Base-by-base conservation (phyloP, 2,888 invertebrate genomes). In the Heptascelio sp. region DNA sequence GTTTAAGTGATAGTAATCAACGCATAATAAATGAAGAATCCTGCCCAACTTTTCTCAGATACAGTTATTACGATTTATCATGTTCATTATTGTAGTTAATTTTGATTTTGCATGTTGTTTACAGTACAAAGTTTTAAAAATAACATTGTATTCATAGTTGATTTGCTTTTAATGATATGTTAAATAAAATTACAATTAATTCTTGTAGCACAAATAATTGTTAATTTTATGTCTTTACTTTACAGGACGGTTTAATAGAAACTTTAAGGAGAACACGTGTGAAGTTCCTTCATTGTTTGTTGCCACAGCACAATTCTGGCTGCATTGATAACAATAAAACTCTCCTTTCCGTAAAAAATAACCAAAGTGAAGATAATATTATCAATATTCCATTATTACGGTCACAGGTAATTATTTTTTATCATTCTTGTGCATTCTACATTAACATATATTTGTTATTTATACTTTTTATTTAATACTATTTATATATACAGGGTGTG, bases 231-330 rank as follows among this genome's bases (percentile, higher is more conserved):
- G n/a, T n/a, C n/a, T 46, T 4, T 67, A 40, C 49, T 70, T 93
- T 93, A 9, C 92, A 97, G 97, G 99, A 99, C 93, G 98, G 98
- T 40, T 95, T 99, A 6, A 96, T 99, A 79, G 99, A 99, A 92
- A 98, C 98, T 1, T 91, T 99, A 78, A 95, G 98, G 5, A 96
- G 99, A 80, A 98, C 98, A 37, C 97, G 97, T 91, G 93, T 98
- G 62, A 97, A 98, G 92, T 99, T 99, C 93, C 97, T 99, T 25
- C 97, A 98, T 90, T 98, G 98, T 91, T 93, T 98, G 87, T 93
- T 99, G 93, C 96, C 99, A 89, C 96, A 97, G 94, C 96, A 97
- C 93, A 95, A 96, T 94, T 95, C 97, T 83, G 96, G 98, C 0
- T 95, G 95, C 88, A 96, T 96, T 51, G 93, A 94, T 51, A 83